These are phyloP conservation scores for Pseudopodoces humilis DNA, from an alignment of 2,113 vertebrate species.

Conservation along the genomic window DNA sequence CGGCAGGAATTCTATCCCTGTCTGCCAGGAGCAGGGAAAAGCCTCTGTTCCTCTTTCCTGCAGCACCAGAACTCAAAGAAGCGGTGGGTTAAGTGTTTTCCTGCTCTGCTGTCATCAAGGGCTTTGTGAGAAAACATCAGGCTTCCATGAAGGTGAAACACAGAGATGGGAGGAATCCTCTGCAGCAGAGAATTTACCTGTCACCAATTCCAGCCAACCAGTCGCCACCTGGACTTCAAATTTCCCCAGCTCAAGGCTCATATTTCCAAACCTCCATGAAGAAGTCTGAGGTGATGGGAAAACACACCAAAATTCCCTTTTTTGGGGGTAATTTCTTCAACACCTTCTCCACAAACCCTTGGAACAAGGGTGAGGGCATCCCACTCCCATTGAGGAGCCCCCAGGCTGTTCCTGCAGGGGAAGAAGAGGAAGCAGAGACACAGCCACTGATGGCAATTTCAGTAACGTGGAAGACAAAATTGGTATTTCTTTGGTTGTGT, in stretches of 20 bases:
- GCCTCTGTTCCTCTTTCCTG: neutral
- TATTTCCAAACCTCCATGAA: neutral
- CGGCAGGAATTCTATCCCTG: neutral
- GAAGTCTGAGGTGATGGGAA: neutral
- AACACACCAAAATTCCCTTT: neutral
- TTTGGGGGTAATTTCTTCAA: neutral
- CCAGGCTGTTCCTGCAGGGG: neutral
- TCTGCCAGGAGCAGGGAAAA: neutral
- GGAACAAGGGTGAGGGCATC: neutral
- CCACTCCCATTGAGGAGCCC: neutral
- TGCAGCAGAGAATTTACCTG: neutral
- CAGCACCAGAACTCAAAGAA: neutral
- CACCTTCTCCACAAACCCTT: neutral
- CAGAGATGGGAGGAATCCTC: rapidly evolving
- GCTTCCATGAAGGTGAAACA: neutral
- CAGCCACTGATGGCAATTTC: neutral
- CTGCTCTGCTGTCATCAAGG: neutral
- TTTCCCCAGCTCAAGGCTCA: neutral
- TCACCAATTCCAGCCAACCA: neutral
- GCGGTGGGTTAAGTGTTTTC: neutral
- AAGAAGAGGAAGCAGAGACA: neutral
- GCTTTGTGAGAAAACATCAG: neutral
- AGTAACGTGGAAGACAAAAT: neutral
- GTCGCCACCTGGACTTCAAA: neutral
- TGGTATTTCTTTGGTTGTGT: rapidly evolving